Percentiles rank a stretch among this genome's conserved stretches.
Conservation (phyloP, 2,797 vertebrate species). For the Meriones psammophilus region DNA sequence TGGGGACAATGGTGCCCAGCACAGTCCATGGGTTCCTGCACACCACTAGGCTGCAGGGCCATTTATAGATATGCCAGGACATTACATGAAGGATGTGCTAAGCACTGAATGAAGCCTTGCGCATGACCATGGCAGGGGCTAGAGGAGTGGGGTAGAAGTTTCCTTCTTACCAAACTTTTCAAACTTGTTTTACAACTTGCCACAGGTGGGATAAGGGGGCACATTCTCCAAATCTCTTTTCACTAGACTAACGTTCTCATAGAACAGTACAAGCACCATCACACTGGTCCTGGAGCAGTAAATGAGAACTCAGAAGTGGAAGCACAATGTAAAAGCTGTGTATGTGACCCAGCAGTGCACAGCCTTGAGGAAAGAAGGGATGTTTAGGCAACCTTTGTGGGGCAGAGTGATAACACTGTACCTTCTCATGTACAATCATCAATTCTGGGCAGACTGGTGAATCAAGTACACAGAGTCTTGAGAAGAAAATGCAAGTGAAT, state of each 20-base stretch:
- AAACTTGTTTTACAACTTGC: not conserved
- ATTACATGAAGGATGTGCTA: not conserved
- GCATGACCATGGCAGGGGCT: not conserved
- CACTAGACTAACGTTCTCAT: not conserved
- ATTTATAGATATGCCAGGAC: not conserved
- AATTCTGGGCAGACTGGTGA: not conserved
- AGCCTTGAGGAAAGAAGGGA: not conserved
- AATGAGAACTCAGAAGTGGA: not conserved
- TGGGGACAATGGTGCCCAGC: not conserved
- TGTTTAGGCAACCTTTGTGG: not conserved
- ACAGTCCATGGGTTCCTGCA: not conserved
- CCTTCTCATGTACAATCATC: not conserved
- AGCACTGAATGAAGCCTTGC: accelerated
- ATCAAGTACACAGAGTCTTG: not conserved
- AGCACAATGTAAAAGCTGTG: not conserved
- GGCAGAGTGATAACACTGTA: not conserved
- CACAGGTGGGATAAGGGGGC: not conserved
- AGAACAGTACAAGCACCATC: not conserved
- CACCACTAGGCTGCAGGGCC: not conserved
- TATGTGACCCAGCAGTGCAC: not conserved
- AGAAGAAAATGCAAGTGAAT: not conserved
- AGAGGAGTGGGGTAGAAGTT: not conserved
- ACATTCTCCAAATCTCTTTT: not conserved
- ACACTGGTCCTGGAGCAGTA: not conserved
- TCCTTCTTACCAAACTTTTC: not conserved